Percentiles rank a stretch among this genome's conserved stretches.
phyloP scores from a whole-genome alignment of 2,797 vertebrate genomes.

The Percopsis omiscomaycus region DNA sequence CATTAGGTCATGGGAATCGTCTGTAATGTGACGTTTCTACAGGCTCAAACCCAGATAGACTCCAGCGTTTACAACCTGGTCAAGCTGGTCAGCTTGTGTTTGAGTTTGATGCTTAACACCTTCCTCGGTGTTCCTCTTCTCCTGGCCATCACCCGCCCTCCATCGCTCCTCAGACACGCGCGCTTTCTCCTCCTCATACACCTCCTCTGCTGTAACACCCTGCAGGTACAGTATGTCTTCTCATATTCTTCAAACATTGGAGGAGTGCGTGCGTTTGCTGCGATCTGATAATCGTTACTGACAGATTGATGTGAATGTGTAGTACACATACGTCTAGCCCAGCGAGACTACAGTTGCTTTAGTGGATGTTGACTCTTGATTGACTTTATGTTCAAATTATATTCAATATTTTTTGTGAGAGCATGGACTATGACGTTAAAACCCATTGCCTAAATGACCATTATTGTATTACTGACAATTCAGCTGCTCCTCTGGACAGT shows the following conservation, averaged over 20 bases:
- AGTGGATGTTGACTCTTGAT: too few species aligned
- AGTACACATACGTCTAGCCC: too few species aligned
- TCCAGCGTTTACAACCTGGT: slow-evolving; percentile 36
- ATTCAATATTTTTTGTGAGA: neutral
- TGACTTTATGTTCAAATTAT: too few species aligned
- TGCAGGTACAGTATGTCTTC: slow-evolving; percentile 23
- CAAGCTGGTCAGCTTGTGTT: slow-evolving; percentile 32
- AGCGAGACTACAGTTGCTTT: too few species aligned
- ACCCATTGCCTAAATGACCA: neutral
- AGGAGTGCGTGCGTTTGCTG: neutral
- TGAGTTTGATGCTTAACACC: slow-evolving; percentile 38
- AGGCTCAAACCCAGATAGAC: slow-evolving; percentile 33
- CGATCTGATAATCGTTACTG: neutral
- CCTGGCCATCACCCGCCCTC: slow-evolving; percentile 31
- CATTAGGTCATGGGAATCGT: slow-evolving; percentile 19
- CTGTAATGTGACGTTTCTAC: slow-evolving; percentile 36
- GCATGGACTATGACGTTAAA: neutral
- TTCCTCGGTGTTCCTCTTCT: slow-evolving; percentile 37
- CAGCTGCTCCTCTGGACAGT: slow-evolving; percentile 40
- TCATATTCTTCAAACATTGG: neutral
- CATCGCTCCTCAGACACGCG: slow-evolving; percentile 39
- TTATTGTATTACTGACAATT: slow-evolving; percentile 1
- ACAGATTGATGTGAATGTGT: too few species aligned
- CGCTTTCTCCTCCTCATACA: slow-evolving; percentile 51
- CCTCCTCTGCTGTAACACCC: slow-evolving; percentile 48